Percentiles rank a stretch among this genome's conserved stretches.
Conservation (phyloP, 2,888 invertebrate genomes). For the Acrocera orbiculus region DNA sequence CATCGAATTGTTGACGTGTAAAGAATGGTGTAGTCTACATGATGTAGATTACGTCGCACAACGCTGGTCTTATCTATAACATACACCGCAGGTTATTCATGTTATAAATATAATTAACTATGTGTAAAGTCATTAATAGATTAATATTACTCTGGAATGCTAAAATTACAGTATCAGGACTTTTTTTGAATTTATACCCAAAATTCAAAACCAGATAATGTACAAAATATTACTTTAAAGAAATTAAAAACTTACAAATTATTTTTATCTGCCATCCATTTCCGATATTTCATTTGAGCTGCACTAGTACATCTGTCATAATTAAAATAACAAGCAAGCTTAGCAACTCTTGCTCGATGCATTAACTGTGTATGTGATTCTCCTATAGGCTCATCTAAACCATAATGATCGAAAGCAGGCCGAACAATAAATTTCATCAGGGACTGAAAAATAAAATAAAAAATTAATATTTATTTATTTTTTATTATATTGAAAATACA, state of each 20-base stretch:
- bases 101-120: too few relatives aligned
- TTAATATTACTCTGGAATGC: too few relatives aligned
- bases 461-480: not conserved
- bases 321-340: constrained; percentile 36
- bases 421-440: constrained; percentile 30
- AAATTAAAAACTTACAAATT: constrained; percentile 34
- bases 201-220: too few relatives aligned
- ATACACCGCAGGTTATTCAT: too few relatives aligned
- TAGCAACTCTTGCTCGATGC: constrained; percentile 35
- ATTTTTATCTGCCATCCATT: constrained; percentile 33
- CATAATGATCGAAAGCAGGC: constrained; percentile 30
- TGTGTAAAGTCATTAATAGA: too few relatives aligned
- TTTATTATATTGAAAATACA: constrained; percentile 6
- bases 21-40: too few relatives aligned
- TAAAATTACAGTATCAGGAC: too few relatives aligned
- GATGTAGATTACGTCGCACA: too few relatives aligned
- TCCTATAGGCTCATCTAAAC: constrained; percentile 31
- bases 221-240: not conserved
- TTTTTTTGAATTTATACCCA: too few relatives aligned
- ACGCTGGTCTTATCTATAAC: too few relatives aligned
- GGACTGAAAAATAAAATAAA: constrained; percentile 17
- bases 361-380: constrained; percentile 35
- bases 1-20: too few relatives aligned
- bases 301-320: constrained; percentile 34
- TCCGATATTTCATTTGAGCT: constrained; percentile 32